phyloP scores from a whole-genome alignment of 2,888 invertebrate genomes.

The Hydroisotoma schaefferi region DNA sequence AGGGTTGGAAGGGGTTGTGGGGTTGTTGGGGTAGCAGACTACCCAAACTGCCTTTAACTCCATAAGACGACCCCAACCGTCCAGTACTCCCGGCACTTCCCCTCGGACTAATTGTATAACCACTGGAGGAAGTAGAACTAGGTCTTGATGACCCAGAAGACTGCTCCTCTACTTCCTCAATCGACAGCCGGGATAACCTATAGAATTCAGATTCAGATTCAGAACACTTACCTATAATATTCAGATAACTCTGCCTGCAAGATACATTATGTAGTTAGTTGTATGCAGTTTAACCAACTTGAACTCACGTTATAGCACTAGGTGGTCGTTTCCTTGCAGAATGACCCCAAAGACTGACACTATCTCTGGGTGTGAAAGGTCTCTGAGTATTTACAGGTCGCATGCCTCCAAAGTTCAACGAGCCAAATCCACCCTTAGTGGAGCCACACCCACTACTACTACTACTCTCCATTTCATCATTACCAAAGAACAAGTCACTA shows the following conservation, averaged over 20 bases:
- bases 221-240: too few relatives aligned
- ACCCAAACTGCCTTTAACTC: conserved; percentile 11
- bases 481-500: background rate
- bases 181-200: conserved; percentile 37
- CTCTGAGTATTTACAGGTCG: conserved; percentile 45
- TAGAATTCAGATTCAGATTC: background rate
- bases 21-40: too few relatives aligned
- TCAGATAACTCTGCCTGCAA: too few relatives aligned
- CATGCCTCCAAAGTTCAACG: conserved; percentile 29
- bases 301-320: conserved; percentile 44
- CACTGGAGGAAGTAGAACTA: background rate
- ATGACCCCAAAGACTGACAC: conserved; percentile 43
- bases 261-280: background rate
- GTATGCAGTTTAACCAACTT: background rate
- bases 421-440: background rate
- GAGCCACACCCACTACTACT: conserved; percentile 11
- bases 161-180: conserved; percentile 38
- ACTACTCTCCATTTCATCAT: conserved; percentile 17
- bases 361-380: conserved; percentile 45
- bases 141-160: background rate
- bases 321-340: conserved; percentile 45
- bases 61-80: background rate
- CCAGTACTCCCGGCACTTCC: background rate
- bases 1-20: too few relatives aligned
- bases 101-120: too few relatives aligned